phyloP scores from a whole-genome alignment of 2,113 vertebrate genomes.

The Baryphthengus martii region DNA sequence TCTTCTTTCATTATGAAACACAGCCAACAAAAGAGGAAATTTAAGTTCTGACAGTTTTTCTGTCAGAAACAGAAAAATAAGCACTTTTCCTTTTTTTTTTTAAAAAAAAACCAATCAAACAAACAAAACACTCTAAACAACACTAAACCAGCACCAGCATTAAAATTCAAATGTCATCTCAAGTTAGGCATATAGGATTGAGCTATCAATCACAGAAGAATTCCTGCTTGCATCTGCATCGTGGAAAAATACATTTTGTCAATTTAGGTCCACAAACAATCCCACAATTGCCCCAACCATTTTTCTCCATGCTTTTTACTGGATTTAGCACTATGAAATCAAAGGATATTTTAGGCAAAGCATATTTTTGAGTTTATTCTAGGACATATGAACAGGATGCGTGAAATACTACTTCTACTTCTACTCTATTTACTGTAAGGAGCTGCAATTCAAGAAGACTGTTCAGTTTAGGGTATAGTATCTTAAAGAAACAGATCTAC shows the following conservation, averaged over 20 bases:
- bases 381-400: neutral
- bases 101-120: neutral
- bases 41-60: no score
- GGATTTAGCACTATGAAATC: neutral
- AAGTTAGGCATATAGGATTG: neutral
- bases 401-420: slow-evolving; percentile 22
- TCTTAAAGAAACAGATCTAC: neutral
- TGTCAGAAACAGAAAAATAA: neutral
- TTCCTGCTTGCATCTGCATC: neutral
- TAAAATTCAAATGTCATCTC: neutral
- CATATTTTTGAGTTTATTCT: neutral
- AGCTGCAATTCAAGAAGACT: neutral
- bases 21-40: neutral
- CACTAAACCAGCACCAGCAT: neutral
- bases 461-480: neutral
- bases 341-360: neutral
- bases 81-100: neutral
- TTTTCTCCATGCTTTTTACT: neutral
- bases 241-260: neutral
- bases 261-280: neutral
- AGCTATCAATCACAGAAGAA: neutral
- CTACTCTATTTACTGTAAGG: neutral
- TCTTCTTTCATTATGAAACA: neutral
- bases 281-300: neutral
- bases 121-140: neutral